A percentile compares a stretch with the other conserved stretches of the same genome.
Evolutionary conservation across 2,797 vertebrate genomes (phyloP).

Genomic region (Bufotes viridis): DNA sequence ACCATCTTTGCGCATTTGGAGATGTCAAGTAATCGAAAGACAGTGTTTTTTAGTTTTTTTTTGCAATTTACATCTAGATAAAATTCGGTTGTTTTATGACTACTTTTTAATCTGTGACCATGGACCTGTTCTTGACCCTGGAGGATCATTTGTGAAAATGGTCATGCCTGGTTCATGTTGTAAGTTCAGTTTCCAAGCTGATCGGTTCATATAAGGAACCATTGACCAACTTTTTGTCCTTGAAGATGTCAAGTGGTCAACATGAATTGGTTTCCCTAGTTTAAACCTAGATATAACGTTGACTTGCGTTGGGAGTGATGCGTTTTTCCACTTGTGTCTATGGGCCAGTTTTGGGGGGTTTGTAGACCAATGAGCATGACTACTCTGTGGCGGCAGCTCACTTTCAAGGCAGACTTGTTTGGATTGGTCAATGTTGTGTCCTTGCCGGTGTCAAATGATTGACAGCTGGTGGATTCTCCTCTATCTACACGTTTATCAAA

Average conservation of each 20-base stretch:
- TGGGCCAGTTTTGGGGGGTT: too few species aligned
- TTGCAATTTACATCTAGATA: too few species aligned
- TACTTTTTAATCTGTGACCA: background rate
- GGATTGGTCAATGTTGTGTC: too few species aligned
- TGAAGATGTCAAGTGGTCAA: background rate
- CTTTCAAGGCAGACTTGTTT: too few species aligned
- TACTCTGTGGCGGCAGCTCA: too few species aligned
- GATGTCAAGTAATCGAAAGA: too few species aligned
- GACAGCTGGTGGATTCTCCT: background rate
- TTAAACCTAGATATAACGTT: background rate
- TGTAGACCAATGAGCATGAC: too few species aligned
- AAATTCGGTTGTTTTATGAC: too few species aligned
- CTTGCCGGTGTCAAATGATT: too few species aligned
- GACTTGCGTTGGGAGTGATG: too few species aligned
- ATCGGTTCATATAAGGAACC: background rate
- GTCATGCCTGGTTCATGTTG: background rate
- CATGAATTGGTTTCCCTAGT: background rate
- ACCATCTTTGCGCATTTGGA: too few species aligned
- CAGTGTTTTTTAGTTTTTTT: too few species aligned
- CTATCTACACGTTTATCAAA: background rate
- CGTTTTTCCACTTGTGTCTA: background rate
- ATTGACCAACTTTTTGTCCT: background rate
- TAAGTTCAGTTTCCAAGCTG: background rate
- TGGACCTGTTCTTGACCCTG: background rate
- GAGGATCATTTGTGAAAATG: background rate